Percentiles rank a stretch among this genome's conserved stretches.
phyloP scores from a whole-genome alignment of 2,888 invertebrate species.

The Halictus quadricinctus region DNA sequence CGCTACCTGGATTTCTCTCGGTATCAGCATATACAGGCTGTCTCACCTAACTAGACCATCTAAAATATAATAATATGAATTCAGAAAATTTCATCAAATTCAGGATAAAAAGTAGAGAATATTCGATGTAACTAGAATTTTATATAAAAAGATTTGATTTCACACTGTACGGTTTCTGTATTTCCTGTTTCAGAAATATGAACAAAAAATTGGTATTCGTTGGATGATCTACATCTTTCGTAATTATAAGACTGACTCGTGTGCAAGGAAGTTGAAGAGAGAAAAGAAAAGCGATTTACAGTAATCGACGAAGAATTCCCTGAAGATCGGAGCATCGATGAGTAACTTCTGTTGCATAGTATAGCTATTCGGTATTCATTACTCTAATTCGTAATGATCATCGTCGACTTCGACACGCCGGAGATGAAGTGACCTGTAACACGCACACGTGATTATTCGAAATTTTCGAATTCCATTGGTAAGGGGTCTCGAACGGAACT shows the following conservation, averaged over 20 bases:
- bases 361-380: conserved; percentile 12
- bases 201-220: not conserved
- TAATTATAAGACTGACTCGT: not conserved
- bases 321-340: not conserved
- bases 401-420: conserved; percentile 32
- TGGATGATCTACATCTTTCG: not conserved
- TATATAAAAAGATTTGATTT: not conserved
- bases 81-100: not conserved
- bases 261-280: not conserved
- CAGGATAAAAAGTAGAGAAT: not conserved
- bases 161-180: not conserved
- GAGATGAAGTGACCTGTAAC: conserved; percentile 13
- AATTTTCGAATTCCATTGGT: conserved; percentile 10
- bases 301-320: not conserved
- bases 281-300: not conserved
- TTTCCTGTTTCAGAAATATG: not conserved
- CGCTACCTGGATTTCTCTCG: too few relatives aligned
- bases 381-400: conserved; percentile 27
- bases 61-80: too few relatives aligned
- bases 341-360: not conserved
- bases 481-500: conserved; percentile 22
- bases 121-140: not conserved
- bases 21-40: too few relatives aligned
- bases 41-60: too few relatives aligned
- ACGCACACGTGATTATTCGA: conserved; percentile 35